phyloP scores from a whole-genome alignment of 2,888 invertebrate genomes.

The Pristionchus fissidentatus region DNA sequence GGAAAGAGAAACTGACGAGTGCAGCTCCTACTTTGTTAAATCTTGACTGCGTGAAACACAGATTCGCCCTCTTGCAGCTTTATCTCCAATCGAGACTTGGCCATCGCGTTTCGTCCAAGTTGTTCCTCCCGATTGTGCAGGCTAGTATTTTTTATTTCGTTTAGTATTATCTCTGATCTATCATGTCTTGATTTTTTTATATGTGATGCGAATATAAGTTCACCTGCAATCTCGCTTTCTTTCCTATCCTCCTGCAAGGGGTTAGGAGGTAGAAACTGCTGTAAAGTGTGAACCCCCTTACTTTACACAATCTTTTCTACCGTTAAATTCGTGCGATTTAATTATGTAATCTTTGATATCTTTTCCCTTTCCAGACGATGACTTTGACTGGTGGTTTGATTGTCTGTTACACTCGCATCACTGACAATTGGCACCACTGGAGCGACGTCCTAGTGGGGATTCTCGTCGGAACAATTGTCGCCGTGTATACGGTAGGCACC shows the following conservation, averaged over 20 bases:
- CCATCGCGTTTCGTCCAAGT: constrained; percentile 49
- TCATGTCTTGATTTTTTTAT: constrained; percentile 56
- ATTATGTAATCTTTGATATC: constrained; percentile 3
- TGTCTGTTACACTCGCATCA: constrained; percentile 83
- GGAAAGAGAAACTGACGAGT: no score
- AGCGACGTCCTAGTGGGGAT: constrained; percentile 90
- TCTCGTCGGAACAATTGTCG: constrained; percentile 77
- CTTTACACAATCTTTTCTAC: background rate
- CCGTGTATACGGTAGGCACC: constrained; percentile 67
- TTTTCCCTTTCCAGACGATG: background rate
- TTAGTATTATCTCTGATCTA: background rate
- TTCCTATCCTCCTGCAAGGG: no score
- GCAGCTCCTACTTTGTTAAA: no score
- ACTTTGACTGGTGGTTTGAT: constrained; percentile 28
- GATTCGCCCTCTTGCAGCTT: constrained; percentile 53
- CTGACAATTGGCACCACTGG: constrained; percentile 98
- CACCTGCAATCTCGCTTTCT: no score
- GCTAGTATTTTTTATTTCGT: background rate
- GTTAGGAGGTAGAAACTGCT: no score
- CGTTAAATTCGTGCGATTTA: background rate
- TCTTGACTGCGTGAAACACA: no score
- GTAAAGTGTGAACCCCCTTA: no score
- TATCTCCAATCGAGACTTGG: constrained; percentile 63
- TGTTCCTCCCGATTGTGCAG: constrained; percentile 56
- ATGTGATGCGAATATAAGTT: no score